Evolutionary conservation across 2,888 invertebrate genomes (phyloP).

Genomic region (Temnothorax ravouxi): DNA sequence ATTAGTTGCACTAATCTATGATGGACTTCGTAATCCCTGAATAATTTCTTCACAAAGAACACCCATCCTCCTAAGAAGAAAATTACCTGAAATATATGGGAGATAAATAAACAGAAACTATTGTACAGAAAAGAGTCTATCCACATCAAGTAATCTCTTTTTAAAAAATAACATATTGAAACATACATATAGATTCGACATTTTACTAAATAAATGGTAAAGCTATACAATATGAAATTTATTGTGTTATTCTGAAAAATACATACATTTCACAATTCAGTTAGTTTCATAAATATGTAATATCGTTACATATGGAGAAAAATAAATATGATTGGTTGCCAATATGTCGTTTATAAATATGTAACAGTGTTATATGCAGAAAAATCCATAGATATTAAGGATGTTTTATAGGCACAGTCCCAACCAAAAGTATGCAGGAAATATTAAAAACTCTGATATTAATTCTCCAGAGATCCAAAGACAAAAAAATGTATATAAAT

Average conservation of each 20-base stretch:
- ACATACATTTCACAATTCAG: constrained; percentile 19
- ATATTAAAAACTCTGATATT: too few relatives aligned
- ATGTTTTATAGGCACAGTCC: too few relatives aligned
- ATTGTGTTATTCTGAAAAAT: constrained; percentile 16
- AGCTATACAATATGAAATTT: constrained; percentile 14
- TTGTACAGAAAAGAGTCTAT: not conserved
- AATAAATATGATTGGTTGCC: too few relatives aligned
- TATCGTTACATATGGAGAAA: not conserved
- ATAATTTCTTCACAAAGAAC: constrained; percentile 98
- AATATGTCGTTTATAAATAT: not conserved
- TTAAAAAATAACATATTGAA: constrained; percentile 7
- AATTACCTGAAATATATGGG: constrained; percentile 89
- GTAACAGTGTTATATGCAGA: not conserved
- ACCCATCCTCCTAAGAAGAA: constrained; percentile 99
- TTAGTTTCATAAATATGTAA: constrained; percentile 12
- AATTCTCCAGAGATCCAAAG: too few relatives aligned
- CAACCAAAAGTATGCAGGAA: too few relatives aligned
- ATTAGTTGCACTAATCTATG: constrained; percentile 97
- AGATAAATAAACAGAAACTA: constrained; percentile 23
- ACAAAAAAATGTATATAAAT: too few relatives aligned
- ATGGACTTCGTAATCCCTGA: constrained; percentile 98
- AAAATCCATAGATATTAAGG: constrained; percentile 2
- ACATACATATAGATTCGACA: not conserved
- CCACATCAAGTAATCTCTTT: not conserved
- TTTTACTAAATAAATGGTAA: constrained; percentile 33